These are phyloP conservation scores for Thaumetopoea pityocampa DNA, from an alignment of 1,140 invertebrate species.

Conservation along the genomic window DNA sequence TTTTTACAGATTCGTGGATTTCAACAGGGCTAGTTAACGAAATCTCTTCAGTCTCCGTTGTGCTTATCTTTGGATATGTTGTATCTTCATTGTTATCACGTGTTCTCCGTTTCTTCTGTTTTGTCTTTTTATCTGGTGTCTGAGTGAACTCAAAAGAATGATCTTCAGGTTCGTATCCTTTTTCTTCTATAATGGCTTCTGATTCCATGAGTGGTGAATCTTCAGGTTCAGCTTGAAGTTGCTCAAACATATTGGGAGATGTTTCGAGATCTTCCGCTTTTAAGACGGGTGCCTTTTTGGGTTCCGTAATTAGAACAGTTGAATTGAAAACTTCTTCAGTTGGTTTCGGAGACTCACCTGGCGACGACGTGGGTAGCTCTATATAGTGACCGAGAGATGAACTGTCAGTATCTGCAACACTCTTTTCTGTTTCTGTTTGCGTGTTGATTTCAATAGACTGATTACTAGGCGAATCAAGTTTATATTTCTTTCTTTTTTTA, in stretches of 20 bases:
- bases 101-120: constrained; percentile 52
- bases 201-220: constrained; percentile 34
- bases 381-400: constrained; percentile 62
- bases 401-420: constrained; percentile 49
- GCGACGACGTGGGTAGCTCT: constrained; percentile 46
- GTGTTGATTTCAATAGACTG: constrained; percentile 31
- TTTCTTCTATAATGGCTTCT: constrained; percentile 55
- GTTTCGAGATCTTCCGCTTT: neutral
- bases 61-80: constrained; percentile 51
- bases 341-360: constrained; percentile 53
- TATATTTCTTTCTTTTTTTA: constrained; percentile 47
- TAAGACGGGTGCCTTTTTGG: neutral
- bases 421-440: constrained; percentile 54
- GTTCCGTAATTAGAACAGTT: constrained; percentile 4
- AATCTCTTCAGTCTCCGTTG: constrained; percentile 47
- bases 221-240: constrained; percentile 19
- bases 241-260: neutral
- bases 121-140: constrained; percentile 43
- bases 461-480: constrained; percentile 28
- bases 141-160: constrained; percentile 43
- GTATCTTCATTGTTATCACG: constrained; percentile 52
- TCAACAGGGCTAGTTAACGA: constrained; percentile 36
- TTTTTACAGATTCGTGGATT: constrained; percentile 39
- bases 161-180: constrained; percentile 67
- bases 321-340: constrained; percentile 34